Base-by-base conservation (phyloP, 2,888 invertebrate genomes). In the Tenodera sinensis region DNA sequence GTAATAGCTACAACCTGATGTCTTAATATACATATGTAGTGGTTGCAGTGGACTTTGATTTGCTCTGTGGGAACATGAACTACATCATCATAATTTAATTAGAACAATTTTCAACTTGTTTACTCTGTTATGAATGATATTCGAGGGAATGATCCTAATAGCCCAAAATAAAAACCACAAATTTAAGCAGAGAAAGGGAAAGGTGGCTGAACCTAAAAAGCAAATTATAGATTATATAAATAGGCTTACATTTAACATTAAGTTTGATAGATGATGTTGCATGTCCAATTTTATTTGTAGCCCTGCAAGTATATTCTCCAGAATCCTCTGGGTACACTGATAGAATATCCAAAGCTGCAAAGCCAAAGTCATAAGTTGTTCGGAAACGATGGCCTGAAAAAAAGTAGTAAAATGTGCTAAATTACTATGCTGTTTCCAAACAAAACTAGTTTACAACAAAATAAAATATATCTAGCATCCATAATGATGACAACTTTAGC, bases 341-440 rank as follows among this genome's bases (percentile, higher is more conserved):
- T 47, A 98, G 95, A 90, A 99, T 97, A 93, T 99, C 99, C 90
- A 99, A 95, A 88, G 99, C 97, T 89, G 98, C 98, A 93, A 98
- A 99, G 85, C 99, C 99, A 93, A 99, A 99, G 93, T 99, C 99
- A 92, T 97, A 98, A 86, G 98, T 97, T 86, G 98, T 98, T 92
- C 98, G 96, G 94, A 98, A 98, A 90, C 99, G 96, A 92, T 98
- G 98, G n/a, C 95, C 95, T 93, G 90, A 71, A 90, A 89, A 89
- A 14, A 28, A 87, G 30, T 28, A 87, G 30, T 28, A 54, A 47
- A 30, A 25, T 9, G 15, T n/a, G 15, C 12, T 84, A 54, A 28
- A 83, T 28, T 28, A 30, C 83, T 25, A 30, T 7, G 0, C 28
- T n/a, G 9, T 30, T 83, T 83, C 1, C 8, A 12, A 83, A 27